Evolutionary conservation across 2,113 vertebrate genomes (phyloP).

Genomic region (Indicator maculatus): DNA sequence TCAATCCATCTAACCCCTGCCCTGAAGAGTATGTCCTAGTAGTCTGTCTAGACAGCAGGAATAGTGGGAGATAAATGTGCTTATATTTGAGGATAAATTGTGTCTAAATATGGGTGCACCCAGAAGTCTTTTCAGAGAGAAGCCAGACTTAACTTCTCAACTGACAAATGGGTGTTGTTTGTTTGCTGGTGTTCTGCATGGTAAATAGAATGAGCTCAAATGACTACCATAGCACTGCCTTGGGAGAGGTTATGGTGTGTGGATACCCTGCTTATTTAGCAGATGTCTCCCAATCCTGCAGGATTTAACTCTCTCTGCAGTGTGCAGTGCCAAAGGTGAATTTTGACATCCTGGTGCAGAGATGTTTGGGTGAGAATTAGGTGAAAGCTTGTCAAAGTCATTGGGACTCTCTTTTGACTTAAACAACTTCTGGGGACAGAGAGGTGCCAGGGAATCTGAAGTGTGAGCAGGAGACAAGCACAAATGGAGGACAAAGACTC

Average conservation of each 20-base stretch:
- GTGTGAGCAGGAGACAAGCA: background rate
- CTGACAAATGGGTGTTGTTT: background rate
- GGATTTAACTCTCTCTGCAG: background rate
- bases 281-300: background rate
- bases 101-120: background rate
- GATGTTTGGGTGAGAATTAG: background rate
- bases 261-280: background rate
- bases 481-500: background rate
- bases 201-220: background rate
- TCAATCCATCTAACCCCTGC: slow-evolving; percentile 21
- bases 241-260: background rate
- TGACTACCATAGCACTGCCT: background rate
- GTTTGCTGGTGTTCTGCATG: background rate
- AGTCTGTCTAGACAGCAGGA: slow-evolving; percentile 20
- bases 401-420: background rate
- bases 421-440: background rate
- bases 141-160: background rate
- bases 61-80: background rate
- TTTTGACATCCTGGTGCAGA: background rate
- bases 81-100: slow-evolving; percentile 11
- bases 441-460: background rate
- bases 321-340: background rate
- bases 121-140: background rate
- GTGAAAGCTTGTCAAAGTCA: background rate
- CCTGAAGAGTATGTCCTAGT: background rate